Percentiles rank a stretch among this genome's conserved stretches.
These are phyloP conservation scores for Otolemur crassicaudatus DNA, from an alignment of 2,797 vertebrate species.

Conservation along the genomic window DNA sequence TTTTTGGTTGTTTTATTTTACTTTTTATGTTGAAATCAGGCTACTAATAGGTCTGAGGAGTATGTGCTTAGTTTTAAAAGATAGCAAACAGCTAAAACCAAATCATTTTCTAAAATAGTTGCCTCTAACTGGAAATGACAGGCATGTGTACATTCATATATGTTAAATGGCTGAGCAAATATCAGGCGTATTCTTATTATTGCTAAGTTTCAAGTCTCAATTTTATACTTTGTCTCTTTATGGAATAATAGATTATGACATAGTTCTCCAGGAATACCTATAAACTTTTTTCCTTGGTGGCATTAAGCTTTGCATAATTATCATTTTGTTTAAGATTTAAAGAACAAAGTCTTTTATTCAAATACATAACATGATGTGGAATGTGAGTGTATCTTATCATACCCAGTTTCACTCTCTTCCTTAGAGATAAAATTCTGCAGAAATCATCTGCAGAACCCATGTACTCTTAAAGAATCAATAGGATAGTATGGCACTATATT, in stretches of 20 bases:
- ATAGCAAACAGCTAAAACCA: neutral
- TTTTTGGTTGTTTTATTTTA: neutral
- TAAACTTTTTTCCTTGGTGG: neutral
- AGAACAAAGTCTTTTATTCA: neutral
- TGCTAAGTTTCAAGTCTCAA: neutral
- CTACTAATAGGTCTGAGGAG: neutral
- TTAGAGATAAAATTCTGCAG: slow-evolving; percentile 38
- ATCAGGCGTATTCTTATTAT: neutral
- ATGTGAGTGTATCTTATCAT: neutral
- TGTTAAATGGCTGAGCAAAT: slow-evolving; percentile 40
- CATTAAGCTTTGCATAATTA: neutral
- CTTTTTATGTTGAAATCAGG: neutral
- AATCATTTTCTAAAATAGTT: neutral
- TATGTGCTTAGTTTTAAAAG: neutral
- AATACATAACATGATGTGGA: neutral
- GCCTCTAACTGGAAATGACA: neutral
- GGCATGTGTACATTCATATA: neutral
- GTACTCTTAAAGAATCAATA: neutral
- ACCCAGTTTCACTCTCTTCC: neutral
- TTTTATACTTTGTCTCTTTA: slow-evolving; percentile 34
- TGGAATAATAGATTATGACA: neutral
- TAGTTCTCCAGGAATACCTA: neutral
- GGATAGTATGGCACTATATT: neutral
- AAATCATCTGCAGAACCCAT: neutral
- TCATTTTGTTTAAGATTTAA: slow-evolving; percentile 28